Base-by-base conservation (phyloP, 2,113 vertebrate genomes). In the Carassius gibelio region DNA sequence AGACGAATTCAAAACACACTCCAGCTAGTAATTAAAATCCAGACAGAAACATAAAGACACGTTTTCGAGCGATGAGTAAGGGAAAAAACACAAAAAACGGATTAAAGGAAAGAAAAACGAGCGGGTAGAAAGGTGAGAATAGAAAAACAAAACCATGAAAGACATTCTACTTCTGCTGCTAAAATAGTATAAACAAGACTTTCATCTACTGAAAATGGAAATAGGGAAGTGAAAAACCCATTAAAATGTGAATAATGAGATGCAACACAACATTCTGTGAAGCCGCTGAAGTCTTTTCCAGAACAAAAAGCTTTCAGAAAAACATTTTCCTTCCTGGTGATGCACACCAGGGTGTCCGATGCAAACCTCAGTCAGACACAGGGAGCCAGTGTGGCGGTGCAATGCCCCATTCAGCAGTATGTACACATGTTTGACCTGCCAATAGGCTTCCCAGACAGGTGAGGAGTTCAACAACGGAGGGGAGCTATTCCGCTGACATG, bases 401-500 rank as follows among this genome's bases (percentile, higher is more conserved):
- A n/a, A 59, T 64, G 59, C 77, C 59, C 4, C n/a, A 3, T 23
- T 7, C 57, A 45, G 38, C 19, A 64, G n/a, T 64, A 23, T 64
- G 21, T 23, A 87, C 78, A 50, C 85, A 85, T 8, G 6, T 38
- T 21, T 42, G 34, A 61, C 69, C 71, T 75, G 82, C 55, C 72
- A 84, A 74, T 61, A 74, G 1, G 8, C 78, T 80, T 80, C 78
- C 80, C 42, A 85, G 77, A 86, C 81, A 92, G 88, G 90, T 91
- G 89, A 92, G 85, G 34, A 57, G 79, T 81, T 48, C 83, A 84
- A 75, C 82, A 14, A 75, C 61, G 52, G 59, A 83, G 83, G 50
- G 84, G 85, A 38, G 87, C 84, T 87, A 90, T 90, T 88, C 86
- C 88, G 75, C 83, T 89, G 85, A 83, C 76, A 62, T 57, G 69